A percentile compares a stretch with the other conserved stretches of the same genome.
Evolutionary conservation across 2,797 vertebrate species (phyloP).

Genomic region (Spheniscus humboldti): DNA sequence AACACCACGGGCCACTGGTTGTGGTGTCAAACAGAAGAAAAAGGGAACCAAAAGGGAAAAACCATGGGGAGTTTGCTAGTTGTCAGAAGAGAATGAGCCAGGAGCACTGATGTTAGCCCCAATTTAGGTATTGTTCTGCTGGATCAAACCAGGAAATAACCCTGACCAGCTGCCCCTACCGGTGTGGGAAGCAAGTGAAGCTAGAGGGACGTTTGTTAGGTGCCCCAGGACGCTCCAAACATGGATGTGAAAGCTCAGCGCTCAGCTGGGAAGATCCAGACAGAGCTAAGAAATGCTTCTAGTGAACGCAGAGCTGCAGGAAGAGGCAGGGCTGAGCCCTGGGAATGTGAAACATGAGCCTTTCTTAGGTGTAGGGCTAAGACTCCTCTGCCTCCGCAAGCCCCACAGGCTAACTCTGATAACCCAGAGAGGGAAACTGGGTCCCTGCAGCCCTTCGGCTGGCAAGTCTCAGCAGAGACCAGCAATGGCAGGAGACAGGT

Average conservation of each 20-base stretch:
- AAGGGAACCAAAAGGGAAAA: background rate
- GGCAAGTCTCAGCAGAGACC: background rate
- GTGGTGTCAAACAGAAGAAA: background rate
- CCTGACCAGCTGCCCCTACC: background rate
- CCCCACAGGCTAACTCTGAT: background rate
- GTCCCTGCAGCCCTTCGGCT: background rate
- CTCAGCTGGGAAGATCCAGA: background rate
- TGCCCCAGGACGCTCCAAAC: background rate
- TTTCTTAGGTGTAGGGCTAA: too few species aligned
- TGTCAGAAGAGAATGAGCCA: background rate
- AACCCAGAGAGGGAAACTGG: background rate
- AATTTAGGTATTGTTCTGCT: background rate
- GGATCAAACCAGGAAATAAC: background rate
- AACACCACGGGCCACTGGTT: rapidly evolving
- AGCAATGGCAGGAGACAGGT: background rate
- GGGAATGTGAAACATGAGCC: background rate
- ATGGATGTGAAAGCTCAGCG: rapidly evolving
- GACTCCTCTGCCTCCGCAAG: background rate
- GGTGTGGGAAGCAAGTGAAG: background rate
- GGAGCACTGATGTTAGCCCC: background rate
- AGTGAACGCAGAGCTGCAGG: rapidly evolving
- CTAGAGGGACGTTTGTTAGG: rapidly evolving
- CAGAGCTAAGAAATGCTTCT: background rate
- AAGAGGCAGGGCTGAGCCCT: background rate
- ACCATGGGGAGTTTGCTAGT: rapidly evolving